These are phyloP conservation scores for Dermochelys coriacea DNA, from an alignment of 2,797 vertebrate genomes.

Conservation along the genomic window DNA sequence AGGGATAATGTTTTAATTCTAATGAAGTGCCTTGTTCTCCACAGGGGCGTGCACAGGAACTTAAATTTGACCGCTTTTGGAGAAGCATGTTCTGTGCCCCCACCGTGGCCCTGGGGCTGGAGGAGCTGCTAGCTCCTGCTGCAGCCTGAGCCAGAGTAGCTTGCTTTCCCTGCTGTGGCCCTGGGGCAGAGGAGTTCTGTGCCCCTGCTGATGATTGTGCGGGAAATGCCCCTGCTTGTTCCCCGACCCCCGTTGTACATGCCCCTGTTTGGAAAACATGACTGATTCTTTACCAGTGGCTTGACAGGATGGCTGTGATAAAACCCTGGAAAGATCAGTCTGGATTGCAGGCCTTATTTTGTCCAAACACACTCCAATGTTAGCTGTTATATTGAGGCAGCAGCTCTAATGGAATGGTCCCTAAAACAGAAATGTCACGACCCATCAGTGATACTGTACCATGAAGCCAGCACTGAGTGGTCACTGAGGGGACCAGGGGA, in stretches of 20 bases:
- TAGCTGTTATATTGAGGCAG: conserved; percentile 32
- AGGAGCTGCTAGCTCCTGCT: too few relatives aligned
- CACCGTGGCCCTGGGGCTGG: too few relatives aligned
- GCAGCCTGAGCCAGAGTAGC: too few relatives aligned
- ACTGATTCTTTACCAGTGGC: conserved; percentile 29
- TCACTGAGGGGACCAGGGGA: conserved; percentile 37
- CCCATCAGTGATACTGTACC: conserved; percentile 31
- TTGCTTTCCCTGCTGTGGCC: too few relatives aligned
- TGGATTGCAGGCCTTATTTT: conserved; percentile 32
- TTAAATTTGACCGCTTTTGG: too few relatives aligned
- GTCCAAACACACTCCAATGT: neutral
- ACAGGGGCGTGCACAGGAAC: too few relatives aligned
- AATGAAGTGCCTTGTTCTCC: neutral
- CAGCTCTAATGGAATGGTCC: conserved; percentile 50
- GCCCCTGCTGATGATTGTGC: too few relatives aligned
- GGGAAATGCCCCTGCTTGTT: too few relatives aligned
- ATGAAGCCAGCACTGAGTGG: conserved; percentile 8
- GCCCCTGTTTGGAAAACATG: neutral
- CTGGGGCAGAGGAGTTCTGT: too few relatives aligned
- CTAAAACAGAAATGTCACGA: conserved; percentile 56
- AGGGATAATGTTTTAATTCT: neutral
- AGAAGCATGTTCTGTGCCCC: too few relatives aligned
- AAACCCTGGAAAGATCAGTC: neutral
- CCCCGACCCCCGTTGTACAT: too few relatives aligned
- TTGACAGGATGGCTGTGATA: neutral